phyloP scores from a whole-genome alignment of 2,888 invertebrate genomes.

The Colletes collaris region DNA sequence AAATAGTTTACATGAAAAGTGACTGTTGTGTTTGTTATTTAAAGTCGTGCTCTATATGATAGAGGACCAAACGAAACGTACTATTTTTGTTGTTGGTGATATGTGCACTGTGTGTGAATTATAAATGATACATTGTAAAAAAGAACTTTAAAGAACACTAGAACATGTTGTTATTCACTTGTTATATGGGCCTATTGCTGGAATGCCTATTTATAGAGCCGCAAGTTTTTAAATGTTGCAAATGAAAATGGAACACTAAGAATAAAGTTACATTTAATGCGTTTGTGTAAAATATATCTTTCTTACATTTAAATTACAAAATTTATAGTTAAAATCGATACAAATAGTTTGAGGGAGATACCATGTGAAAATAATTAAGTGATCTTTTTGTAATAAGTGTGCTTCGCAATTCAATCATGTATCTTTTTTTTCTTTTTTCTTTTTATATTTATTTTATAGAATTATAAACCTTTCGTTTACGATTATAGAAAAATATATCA shows the following conservation, averaged over 20 bases:
- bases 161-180: slow-evolving; percentile 47
- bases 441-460: slow-evolving; percentile 54
- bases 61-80: slow-evolving; percentile 68
- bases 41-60: slow-evolving; percentile 37
- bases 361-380: slow-evolving; percentile 32
- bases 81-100: slow-evolving; percentile 61
- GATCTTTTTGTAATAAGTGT: slow-evolving; percentile 28
- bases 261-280: slow-evolving; percentile 24
- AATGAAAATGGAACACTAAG: slow-evolving; percentile 19
- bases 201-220: slow-evolving; percentile 48
- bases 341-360: slow-evolving; percentile 12
- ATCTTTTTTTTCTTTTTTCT: slow-evolving; percentile 46
- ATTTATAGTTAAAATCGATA: slow-evolving; percentile 23
- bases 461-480: slow-evolving; percentile 29
- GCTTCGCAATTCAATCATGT: slow-evolving; percentile 37
- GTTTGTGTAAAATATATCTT: slow-evolving; percentile 53
- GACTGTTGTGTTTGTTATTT: slow-evolving; percentile 42
- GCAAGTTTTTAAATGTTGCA: slow-evolving; percentile 57
- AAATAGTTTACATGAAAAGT: slow-evolving; percentile 23
- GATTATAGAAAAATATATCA: slow-evolving; percentile 19
- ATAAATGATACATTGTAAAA: slow-evolving; percentile 19
- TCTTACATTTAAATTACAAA: slow-evolving; percentile 52
- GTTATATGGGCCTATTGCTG: slow-evolving; percentile 60
- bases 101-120: slow-evolving; percentile 50
- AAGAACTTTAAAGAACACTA: slow-evolving; percentile 31